Base-by-base conservation (phyloP, 2,797 vertebrate species). In the Oryzias dopingdopingensis region DNA sequence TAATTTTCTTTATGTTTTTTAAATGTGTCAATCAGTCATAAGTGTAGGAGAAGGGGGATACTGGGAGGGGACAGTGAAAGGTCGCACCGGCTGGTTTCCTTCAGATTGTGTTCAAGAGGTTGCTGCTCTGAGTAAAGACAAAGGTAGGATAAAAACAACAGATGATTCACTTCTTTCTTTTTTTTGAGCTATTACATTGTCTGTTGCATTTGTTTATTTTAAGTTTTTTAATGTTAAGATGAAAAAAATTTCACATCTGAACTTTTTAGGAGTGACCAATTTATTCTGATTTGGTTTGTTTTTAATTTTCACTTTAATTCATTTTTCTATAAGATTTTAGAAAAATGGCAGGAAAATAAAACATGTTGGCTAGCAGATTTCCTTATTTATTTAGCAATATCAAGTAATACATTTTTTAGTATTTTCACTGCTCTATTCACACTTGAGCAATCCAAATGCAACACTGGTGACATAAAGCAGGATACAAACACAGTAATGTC, bases 1-100 rank as follows among this genome's bases (percentile, higher is more conserved):
- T 10, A 10, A 32, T 37, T 12, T n/a, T 23, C 15, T 24, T n/a
- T 49, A 49, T 22, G 15, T 49, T 3, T n/a, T 51, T 32, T 18
- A 65, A 1, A 22, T 72, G 51, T 65, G 14, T 69, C 26, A 59
- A 3, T 61, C 48, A 97, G 95, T 96, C 76, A 81, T 97, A 56
- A 95, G 94, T 68, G 92, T 97, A 14, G 95, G 95, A 61, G 95
- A 97, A 80, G 95, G 94, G n/a, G 95, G 95, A 49, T 96, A 94
- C 90, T 97, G 95, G 95, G 95, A 97, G 79, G 95, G 95, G 59
- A 95, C 93, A 3, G 94, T 92, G 59, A 95, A 94, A 86, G 95
- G 95, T 74, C 94, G 93, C 0, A 83, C 93, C 0, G 95, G 95
- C 73, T 97, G 95, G 95, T 97, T 97, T 85, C 95, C 95, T 1